Evolutionary conservation across 2,113 vertebrate species (phyloP), one percentile per base, ranked within the genome.

Genomic region (Triplophysa tibetana): DNA sequence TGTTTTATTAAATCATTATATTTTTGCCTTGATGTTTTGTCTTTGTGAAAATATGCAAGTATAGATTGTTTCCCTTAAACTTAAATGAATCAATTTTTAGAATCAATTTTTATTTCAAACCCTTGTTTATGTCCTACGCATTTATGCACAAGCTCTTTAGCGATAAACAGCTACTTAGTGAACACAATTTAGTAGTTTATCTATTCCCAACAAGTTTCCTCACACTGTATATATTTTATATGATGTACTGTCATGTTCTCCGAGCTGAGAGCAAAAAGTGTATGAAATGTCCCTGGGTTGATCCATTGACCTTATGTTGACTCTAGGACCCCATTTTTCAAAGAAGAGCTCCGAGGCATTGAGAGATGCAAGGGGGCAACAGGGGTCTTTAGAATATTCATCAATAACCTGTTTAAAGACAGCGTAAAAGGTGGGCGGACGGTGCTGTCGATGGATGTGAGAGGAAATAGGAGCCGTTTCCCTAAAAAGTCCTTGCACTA

Each of bases 301-400:
- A 86, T 84, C 87, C 77, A 77, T 83, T 92, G 91, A 93, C 92
- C 93, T 89, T 88, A 90, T 91, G 93, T 82, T 87, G 81, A 92
- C 90, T 90, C 82, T 73, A 78, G 82, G 85, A 88, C 88, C 85
- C 85, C 90, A 91, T 94, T 90, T 89, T 85, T 92, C 91, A 92
- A 85, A 74, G 83, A 76, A 85, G 83, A 88, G 86, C 82, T 48
- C 70, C 0, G 80, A 86, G 87, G 70, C 79, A 67, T 81, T 81
- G 79, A 82, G 77, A 77, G 26, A 67, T 75, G 81, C 61, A 75
- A 85, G 74, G 58, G 78, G 82, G 79, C 63, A 81, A 81, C 77
- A 85, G 76, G 84, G 85, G 86, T 88, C 87, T 87, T 74, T 81
- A 84, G 85, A 88, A 85, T 89, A 75, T 86, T 88, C 91, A 92